phyloP scores from a whole-genome alignment of 1,140 invertebrate species.

The Goniozus legneri region DNA sequence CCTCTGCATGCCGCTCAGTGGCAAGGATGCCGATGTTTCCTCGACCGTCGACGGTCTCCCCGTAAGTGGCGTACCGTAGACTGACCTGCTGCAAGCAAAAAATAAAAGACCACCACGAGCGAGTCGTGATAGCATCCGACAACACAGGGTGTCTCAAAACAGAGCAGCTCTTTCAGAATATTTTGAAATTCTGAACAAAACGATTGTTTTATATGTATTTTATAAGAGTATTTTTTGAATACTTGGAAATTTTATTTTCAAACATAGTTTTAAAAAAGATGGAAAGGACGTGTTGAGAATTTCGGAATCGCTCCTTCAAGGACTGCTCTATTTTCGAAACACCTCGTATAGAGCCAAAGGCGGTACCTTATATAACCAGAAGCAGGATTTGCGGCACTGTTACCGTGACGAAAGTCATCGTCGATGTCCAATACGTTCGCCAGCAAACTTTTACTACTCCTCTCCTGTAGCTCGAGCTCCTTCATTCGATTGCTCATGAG shows the following conservation, averaged over 20 bases:
- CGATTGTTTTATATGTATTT: no score
- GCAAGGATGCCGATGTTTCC: constrained; percentile 55
- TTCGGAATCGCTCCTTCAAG: no score
- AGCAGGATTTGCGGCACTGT: constrained; percentile 36
- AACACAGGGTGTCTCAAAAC: no score
- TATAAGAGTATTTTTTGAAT: no score
- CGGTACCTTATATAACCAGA: constrained; percentile 44
- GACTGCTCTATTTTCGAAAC: not conserved
- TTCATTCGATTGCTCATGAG: constrained; percentile 84
- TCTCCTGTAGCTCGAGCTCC: constrained; percentile 86
- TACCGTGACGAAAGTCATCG: constrained; percentile 80
- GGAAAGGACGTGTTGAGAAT: no score
- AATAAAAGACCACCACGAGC: no score
- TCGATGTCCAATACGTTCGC: constrained; percentile 94
- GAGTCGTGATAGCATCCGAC: no score
- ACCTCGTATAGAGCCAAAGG: not conserved
- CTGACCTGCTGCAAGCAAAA: constrained; percentile 61
- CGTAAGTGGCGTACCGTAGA: constrained; percentile 49
- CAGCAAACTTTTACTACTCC: constrained; percentile 87
- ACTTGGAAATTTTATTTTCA: no score
- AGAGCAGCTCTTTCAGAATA: no score
- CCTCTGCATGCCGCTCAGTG: constrained; percentile 56
- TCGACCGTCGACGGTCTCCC: constrained; percentile 57
- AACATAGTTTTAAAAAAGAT: no score
- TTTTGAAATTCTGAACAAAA: no score